Evolutionary conservation across 2,888 invertebrate species (phyloP).

Genomic region (Drosophila pseudotakahashii): DNA sequence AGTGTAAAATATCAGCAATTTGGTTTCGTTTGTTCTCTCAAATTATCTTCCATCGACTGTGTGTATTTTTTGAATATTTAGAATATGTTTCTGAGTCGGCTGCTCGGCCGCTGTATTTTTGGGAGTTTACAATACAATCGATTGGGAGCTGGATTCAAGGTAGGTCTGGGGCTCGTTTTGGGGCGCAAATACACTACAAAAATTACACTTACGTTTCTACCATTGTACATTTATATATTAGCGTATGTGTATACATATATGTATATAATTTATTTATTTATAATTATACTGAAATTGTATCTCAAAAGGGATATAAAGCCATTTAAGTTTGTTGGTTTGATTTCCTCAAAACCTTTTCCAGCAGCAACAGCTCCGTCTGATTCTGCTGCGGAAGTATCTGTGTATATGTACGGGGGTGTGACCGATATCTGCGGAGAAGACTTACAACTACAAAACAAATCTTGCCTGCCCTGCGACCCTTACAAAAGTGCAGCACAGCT

Average conservation of each 20-base stretch:
- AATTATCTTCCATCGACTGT: constrained; percentile 29
- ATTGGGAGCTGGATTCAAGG: constrained; percentile 22
- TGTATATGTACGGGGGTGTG: constrained; percentile 9
- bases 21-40: constrained; percentile 49
- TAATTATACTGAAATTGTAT: constrained; percentile 69
- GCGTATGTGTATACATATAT: constrained; percentile 51
- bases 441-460: constrained; percentile 44
- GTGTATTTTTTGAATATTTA: constrained; percentile 51
- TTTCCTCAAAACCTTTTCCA: constrained; percentile 52
- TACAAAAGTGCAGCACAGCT: constrained; percentile 29
- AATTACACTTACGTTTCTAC: constrained; percentile 59
- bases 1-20: constrained; percentile 74
- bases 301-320: constrained; percentile 81
- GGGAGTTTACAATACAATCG: constrained; percentile 52
- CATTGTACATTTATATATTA: constrained; percentile 61
- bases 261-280: constrained; percentile 42
- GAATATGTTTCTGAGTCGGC: constrained; percentile 42
- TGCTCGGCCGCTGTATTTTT: constrained; percentile 23
- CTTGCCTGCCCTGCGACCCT: constrained; percentile 3
- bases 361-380: constrained; percentile 6
- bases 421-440: constrained; percentile 16
- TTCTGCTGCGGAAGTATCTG: constrained; percentile 10
- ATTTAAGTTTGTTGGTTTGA: constrained; percentile 66
- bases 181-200: constrained; percentile 61
- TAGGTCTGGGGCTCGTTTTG: constrained; percentile 12